Percentiles rank a stretch among this genome's conserved stretches.
phyloP scores from a whole-genome alignment of 2,888 invertebrate species.

The Watsonalla binaria region DNA sequence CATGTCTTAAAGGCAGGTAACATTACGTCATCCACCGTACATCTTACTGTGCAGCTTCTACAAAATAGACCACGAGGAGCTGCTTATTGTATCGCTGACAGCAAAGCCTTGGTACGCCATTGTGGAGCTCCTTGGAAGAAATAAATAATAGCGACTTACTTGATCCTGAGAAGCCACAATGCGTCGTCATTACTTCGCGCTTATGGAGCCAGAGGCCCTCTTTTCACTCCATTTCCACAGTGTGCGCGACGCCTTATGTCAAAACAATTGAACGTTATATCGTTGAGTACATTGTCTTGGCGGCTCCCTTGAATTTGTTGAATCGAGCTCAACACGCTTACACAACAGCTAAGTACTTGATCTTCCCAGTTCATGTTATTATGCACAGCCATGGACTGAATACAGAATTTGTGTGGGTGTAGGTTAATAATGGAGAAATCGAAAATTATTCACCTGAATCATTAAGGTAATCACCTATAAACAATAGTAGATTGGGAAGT shows the following conservation, averaged over 20 bases:
- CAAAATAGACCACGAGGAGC: constrained; percentile 60
- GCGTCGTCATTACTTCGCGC: constrained; percentile 64
- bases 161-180: constrained; percentile 64
- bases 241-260: constrained; percentile 26
- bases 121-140: constrained; percentile 59
- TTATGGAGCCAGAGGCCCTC: constrained; percentile 43
- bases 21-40: constrained; percentile 53
- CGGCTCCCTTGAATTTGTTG: constrained; percentile 11
- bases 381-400: not conserved
- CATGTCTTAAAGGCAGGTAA: constrained; percentile 50
- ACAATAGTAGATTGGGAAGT: too few species aligned
- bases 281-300: constrained; percentile 14
- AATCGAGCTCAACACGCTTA: constrained; percentile 7
- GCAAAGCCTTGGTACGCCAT: constrained; percentile 63
- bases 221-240: constrained; percentile 38
- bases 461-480: too few species aligned
- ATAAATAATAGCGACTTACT: constrained; percentile 72
- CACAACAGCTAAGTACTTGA: constrained; percentile 4
- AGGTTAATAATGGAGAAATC: too few species aligned
- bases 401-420: too few species aligned
- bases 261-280: constrained; percentile 32
- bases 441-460: too few species aligned
- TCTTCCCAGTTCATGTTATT: not conserved
- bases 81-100: constrained; percentile 72
- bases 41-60: constrained; percentile 48